These are phyloP conservation scores for Campylomormyrus numenius DNA, from an alignment of 2,113 vertebrate genomes.

Conservation along the genomic window DNA sequence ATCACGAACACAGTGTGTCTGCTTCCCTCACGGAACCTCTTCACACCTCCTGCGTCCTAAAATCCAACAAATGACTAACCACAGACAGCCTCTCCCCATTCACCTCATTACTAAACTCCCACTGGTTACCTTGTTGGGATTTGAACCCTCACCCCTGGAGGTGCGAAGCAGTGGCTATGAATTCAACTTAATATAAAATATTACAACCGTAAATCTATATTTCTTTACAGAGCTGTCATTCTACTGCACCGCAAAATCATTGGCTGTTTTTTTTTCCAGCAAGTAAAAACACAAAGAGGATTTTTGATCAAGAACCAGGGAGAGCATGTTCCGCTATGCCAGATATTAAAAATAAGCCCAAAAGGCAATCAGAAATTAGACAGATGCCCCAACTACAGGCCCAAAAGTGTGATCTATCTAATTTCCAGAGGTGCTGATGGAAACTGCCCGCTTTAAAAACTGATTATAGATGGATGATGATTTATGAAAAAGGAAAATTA, in stretches of 20 bases:
- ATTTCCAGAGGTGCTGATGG: not conserved
- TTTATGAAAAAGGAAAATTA: slow-evolving; percentile 1
- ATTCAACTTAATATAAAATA: not conserved
- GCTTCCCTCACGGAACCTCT: not conserved
- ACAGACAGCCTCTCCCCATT: not conserved
- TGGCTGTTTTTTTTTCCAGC: not conserved
- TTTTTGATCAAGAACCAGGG: not conserved
- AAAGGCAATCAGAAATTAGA: not conserved
- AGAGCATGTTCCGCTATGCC: not conserved
- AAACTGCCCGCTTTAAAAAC: not conserved
- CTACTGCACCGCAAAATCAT: not conserved
- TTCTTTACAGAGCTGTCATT: not conserved
- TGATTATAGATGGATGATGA: not conserved
- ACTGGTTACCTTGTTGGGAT: not conserved
- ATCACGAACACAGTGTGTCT: not conserved
- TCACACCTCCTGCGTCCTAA: not conserved
- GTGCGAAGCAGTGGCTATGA: not conserved
- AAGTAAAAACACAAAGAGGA: not conserved
- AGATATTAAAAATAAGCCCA: not conserved
- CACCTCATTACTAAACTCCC: not conserved
- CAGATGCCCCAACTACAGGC: not conserved
- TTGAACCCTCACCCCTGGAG: not conserved
- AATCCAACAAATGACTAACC: not conserved
- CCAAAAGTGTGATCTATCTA: not conserved
- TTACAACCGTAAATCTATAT: not conserved